Base-by-base conservation (phyloP, 2,888 invertebrate genomes). In the Platerodrilus igneus region DNA sequence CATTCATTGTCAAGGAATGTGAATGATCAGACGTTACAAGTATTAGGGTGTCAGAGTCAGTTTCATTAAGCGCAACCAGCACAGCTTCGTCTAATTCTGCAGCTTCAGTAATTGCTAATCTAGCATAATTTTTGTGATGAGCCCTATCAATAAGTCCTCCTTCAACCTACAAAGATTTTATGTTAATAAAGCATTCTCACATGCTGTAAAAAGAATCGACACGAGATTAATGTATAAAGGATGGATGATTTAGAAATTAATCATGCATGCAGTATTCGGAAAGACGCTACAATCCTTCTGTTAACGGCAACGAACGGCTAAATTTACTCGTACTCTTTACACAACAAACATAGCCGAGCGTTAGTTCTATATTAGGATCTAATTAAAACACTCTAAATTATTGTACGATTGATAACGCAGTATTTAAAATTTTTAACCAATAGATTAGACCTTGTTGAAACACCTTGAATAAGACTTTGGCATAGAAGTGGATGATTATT, bases 1-100 rank as follows among this genome's bases (percentile, higher is more conserved):
- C 88, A 55, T 84, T 86, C 26, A 88, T 81, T 4, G 78, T 74
- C 49, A 88, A 63, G 0, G 83, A 76, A 56, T 87, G 87, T 0
- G 82, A 77, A 60, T 88, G 87, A 64, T 88, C 87, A 25, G 85
- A 82, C 1, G 87, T 86, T 8, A 87, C 88, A 21, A 92, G 74
- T 0, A 90, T 69, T 11, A 92, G 69, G 0, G 91, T 91, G 40
- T 83, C 78, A 8, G 77, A 70, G 1, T 76, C 62, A 3, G 79
- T 72, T 65, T 81, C 69, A 3, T 71, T 53, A 13, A 79, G 48
- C 0, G 86, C 84, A 1, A 73, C 69, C 25, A 73, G 64, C 0
- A 92, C 77, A 0, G 91, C 88, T 0, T 78, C 77, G 23, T 87
- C 86, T 52, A 93, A 72, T 2, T 83, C 80, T 0, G 84, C 68